phyloP scores from a whole-genome alignment of 1,140 invertebrate species.

The Neodiprion pinetum region DNA sequence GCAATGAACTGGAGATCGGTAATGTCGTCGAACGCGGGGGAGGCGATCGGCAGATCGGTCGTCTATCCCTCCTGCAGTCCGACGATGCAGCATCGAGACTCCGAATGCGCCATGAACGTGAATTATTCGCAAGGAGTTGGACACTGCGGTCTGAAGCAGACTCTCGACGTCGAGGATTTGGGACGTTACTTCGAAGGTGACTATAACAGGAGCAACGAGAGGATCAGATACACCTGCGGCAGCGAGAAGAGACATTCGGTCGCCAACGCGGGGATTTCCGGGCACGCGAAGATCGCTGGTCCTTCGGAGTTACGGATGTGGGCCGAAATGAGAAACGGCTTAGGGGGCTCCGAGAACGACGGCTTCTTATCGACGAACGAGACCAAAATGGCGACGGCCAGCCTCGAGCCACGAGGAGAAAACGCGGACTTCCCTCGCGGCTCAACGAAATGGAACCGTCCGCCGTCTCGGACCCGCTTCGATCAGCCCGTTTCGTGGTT shows the following conservation, averaged over 20 bases:
- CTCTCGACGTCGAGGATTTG: slow-evolving; percentile 52
- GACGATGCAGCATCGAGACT: not conserved
- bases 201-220: slow-evolving; percentile 12
- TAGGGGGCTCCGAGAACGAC: slow-evolving; percentile 5
- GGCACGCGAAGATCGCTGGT: not conserved
- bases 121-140: not conserved
- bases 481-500: no score
- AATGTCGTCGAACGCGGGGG: no score
- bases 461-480: no score
- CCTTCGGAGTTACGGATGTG: not conserved
- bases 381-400: no score
- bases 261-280: not conserved
- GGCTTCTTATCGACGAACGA: no score
- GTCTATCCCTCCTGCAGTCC: not conserved
- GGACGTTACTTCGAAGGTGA: slow-evolving; percentile 32
- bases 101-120: not conserved
- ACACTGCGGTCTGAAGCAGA: not conserved
- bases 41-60: no score
- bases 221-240: slow-evolving; percentile 9
- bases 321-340: not conserved
- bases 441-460: no score
- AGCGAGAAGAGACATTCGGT: not conserved
- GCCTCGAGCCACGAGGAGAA: no score
- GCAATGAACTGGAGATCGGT: no score
- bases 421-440: no score